Percentiles rank a stretch among this genome's conserved stretches.
phyloP scores from a whole-genome alignment of 2,888 invertebrate species.

The Himalopsyche anomala region DNA sequence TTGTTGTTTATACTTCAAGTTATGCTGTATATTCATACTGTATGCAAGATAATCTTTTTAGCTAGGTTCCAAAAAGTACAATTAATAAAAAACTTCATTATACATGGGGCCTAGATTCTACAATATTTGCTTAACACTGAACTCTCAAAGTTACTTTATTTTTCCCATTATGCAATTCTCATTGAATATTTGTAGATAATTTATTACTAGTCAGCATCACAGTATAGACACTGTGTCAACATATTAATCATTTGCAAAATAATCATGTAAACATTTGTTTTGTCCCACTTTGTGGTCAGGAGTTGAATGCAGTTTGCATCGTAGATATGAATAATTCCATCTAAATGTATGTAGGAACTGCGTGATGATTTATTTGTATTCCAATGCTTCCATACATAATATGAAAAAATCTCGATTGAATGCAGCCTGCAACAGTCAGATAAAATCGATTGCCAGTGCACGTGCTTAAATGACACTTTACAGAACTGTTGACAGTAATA shows the following conservation, averaged over 20 bases:
- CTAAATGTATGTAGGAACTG: background rate
- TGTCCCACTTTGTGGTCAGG: background rate
- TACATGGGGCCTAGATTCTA: too few species aligned
- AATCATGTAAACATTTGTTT: slow-evolving; percentile 6
- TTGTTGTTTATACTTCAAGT: too few species aligned
- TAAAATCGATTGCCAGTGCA: too few species aligned
- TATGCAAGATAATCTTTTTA: too few species aligned
- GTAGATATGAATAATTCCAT: background rate
- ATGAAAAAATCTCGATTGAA: background rate
- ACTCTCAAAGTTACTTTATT: background rate
- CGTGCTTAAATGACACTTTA: too few species aligned
- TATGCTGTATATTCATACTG: too few species aligned
- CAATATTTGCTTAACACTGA: too few species aligned
- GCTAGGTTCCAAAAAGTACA: too few species aligned
- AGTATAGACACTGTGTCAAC: background rate
- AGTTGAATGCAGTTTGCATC: background rate
- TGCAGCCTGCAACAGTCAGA: background rate
- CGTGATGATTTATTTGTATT: background rate
- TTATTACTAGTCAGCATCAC: background rate
- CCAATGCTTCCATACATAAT: background rate
- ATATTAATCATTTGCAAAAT: slow-evolving; percentile 29
- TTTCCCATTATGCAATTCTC: background rate
- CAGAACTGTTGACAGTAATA: too few species aligned
- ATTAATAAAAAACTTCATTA: too few species aligned
- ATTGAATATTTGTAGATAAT: background rate